These are phyloP conservation scores for Rhinichthys klamathensis DNA, from an alignment of 2,113 vertebrate species.

Conservation along the genomic window DNA sequence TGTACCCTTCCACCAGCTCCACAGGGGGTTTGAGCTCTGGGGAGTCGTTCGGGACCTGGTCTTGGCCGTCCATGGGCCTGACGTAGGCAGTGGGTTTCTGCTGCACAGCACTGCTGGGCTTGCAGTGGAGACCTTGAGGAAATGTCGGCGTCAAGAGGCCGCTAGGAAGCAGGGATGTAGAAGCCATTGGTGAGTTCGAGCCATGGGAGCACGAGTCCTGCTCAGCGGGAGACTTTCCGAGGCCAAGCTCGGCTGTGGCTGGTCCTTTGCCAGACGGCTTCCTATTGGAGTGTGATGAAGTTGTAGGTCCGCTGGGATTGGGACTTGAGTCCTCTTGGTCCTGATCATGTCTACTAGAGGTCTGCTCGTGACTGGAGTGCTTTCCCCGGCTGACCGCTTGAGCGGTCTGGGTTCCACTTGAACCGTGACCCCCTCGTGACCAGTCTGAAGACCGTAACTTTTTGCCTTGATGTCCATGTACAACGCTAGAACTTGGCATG, in stretches of 20 bases:
- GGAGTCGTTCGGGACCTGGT: constrained; percentile 85
- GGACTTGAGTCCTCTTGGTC: constrained; percentile 86
- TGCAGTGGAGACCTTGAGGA: constrained; percentile 84
- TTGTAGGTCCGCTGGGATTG: constrained; percentile 79
- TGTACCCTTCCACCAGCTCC: constrained; percentile 85
- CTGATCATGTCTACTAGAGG: constrained; percentile 82
- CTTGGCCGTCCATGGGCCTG: constrained; percentile 95
- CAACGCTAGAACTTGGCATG: constrained; percentile 50
- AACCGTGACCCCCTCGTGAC: constrained; percentile 78
- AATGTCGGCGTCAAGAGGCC: constrained; percentile 84
- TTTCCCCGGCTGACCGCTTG: constrained; percentile 79
- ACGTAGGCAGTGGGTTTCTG: constrained; percentile 97
- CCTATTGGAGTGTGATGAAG: constrained; percentile 60
- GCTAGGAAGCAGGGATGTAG: constrained; percentile 68
- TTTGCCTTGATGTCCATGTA: constrained; percentile 79
- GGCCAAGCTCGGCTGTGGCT: constrained; percentile 71
- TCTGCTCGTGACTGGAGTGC: constrained; percentile 80
- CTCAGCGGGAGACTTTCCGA: constrained; percentile 74
- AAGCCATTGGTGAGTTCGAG: constrained; percentile 80
- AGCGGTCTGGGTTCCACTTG: constrained; percentile 67
- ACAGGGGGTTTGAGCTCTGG: constrained; percentile 86
- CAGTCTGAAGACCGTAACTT: constrained; percentile 87
- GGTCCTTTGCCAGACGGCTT: constrained; percentile 72
- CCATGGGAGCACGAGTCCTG: constrained; percentile 48
- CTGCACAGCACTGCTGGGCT: constrained; percentile 81